Conservation (phyloP, 2,113 vertebrate species). For the Chelonoidis abingdonii region DNA sequence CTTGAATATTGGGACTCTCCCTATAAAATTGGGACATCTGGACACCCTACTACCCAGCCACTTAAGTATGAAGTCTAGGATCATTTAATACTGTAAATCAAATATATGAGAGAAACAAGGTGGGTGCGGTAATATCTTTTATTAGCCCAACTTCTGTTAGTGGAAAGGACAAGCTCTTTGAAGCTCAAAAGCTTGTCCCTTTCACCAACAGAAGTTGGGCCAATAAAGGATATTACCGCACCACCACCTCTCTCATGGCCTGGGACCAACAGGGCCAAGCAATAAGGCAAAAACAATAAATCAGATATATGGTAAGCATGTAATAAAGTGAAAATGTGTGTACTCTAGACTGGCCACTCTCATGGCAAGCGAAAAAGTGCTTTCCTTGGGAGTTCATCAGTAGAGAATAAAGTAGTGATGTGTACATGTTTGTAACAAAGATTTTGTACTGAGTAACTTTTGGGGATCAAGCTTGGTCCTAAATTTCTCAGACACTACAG, state of each 20-base stretch:
- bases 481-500: background rate
- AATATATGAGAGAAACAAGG: background rate
- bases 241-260: background rate
- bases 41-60: background rate
- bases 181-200: background rate
- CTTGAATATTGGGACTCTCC: too few relatives aligned
- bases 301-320: rapidly evolving
- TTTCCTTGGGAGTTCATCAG: background rate
- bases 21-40: too few relatives aligned
- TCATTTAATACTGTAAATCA: background rate
- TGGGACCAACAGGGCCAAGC: background rate
- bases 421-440: background rate
- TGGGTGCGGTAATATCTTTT: background rate
- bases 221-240: background rate
- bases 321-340: background rate
- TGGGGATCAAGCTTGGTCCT: background rate
- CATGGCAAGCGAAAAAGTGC: rapidly evolving
- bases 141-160: too few relatives aligned
- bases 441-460: background rate
- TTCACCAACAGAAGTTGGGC: background rate
- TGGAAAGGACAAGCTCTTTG: too few relatives aligned
- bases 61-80: background rate
- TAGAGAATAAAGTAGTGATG: background rate
- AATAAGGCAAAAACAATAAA: background rate
- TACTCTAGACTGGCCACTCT: background rate